Conservation (phyloP, 1,140 invertebrate genomes). For the Triops cancriformis region DNA sequence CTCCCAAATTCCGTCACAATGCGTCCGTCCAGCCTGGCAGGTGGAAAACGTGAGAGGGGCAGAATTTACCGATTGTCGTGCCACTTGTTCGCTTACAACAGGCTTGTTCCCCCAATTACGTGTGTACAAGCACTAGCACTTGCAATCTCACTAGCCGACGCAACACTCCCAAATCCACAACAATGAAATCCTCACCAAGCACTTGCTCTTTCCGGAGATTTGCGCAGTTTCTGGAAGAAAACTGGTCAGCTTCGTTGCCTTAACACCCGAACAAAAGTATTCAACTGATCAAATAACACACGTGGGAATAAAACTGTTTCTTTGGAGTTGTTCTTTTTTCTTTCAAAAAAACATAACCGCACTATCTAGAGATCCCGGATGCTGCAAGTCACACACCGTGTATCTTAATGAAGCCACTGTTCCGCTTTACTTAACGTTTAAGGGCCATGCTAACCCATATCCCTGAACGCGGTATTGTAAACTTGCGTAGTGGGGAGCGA, state of each 20-base stretch:
- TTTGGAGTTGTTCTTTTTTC: neutral
- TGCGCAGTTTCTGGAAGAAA: too few relatives aligned
- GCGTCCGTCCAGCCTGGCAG: neutral
- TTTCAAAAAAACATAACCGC: neutral
- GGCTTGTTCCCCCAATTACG: too few relatives aligned
- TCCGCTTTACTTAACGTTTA: neutral
- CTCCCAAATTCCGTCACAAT: neutral
- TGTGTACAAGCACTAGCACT: too few relatives aligned
- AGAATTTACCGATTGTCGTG: neutral
- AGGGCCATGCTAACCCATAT: neutral
- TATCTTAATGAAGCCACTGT: conserved; percentile 6
- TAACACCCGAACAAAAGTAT: too few relatives aligned
- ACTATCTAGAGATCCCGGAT: neutral
- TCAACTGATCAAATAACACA: too few relatives aligned
- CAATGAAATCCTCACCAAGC: too few relatives aligned
- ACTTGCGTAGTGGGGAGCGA: neutral
- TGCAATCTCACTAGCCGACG: too few relatives aligned
- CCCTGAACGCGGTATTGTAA: neutral
- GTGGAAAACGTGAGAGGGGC: neutral
- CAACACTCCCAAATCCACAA: too few relatives aligned
- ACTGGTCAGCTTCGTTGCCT: too few relatives aligned
- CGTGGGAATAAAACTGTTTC: neutral
- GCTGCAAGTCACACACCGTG: neutral
- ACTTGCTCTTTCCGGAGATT: too few relatives aligned
- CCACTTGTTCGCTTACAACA: too few relatives aligned